These are phyloP conservation scores for Cantharis nigra DNA, from an alignment of 2,888 invertebrate genomes.

Conservation along the genomic window DNA sequence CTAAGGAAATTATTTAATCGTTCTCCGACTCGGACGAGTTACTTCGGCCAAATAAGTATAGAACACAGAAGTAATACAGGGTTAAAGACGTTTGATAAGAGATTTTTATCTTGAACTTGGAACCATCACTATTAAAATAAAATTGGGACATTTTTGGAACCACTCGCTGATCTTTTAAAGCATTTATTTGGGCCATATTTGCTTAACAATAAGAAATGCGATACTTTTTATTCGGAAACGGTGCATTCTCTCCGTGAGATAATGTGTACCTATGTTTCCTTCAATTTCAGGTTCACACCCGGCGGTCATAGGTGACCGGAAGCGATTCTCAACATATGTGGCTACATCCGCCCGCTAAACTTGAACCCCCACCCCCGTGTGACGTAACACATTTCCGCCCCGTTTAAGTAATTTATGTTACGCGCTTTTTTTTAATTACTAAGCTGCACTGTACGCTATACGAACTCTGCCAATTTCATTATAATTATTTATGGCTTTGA, in stretches of 20 bases:
- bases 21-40: not conserved
- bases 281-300: constrained; percentile 24
- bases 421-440: constrained; percentile 43
- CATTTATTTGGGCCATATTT: not conserved
- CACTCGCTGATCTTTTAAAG: not conserved
- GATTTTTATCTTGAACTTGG: not conserved
- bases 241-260: constrained; percentile 7
- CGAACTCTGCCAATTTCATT: constrained; percentile 36
- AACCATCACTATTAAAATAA: not conserved
- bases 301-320: constrained; percentile 54
- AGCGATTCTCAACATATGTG: constrained; percentile 52
- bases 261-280: constrained; percentile 17
- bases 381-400: constrained; percentile 37
- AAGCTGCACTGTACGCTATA: constrained; percentile 34
- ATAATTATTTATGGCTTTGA: constrained; percentile 37
- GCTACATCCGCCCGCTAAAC: constrained; percentile 49
- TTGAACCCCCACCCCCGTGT: constrained; percentile 29
- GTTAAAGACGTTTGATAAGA: not conserved
- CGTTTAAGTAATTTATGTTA: constrained; percentile 43
- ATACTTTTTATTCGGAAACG: constrained; percentile 10
- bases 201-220: constrained; percentile 7
- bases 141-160: not conserved
- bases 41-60: not conserved
- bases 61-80: not conserved
- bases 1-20: not conserved